Evolutionary conservation across 2,888 invertebrate genomes (phyloP).

Genomic region (Nebria salina): DNA sequence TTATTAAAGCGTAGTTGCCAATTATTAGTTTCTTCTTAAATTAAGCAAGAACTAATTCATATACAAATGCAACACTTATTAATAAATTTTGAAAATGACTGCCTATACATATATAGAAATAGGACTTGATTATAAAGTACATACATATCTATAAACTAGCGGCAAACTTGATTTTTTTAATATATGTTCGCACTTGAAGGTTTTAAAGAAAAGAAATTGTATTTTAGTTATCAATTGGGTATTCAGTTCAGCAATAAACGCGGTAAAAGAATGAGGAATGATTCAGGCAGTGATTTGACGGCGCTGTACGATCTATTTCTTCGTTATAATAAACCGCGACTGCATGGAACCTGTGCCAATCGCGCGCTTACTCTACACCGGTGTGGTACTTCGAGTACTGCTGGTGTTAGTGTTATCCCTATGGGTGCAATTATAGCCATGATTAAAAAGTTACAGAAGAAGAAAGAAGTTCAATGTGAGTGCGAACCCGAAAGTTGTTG

Average conservation of each 20-base stretch:
- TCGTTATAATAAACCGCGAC: neutral
- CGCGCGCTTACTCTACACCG: neutral
- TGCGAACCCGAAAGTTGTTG: neutral
- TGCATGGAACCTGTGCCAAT: neutral
- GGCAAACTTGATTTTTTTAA: too few relatives aligned
- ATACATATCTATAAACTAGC: too few relatives aligned
- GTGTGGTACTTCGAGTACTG: neutral
- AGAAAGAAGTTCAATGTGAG: neutral
- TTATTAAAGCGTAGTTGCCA: neutral
- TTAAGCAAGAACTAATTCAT: too few relatives aligned
- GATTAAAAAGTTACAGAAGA: neutral
- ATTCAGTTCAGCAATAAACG: neutral
- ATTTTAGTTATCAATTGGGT: neutral
- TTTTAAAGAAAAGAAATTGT: neutral
- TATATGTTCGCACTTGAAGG: too few relatives aligned
- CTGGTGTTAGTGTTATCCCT: neutral
- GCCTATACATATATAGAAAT: too few relatives aligned
- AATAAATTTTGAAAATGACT: too few relatives aligned
- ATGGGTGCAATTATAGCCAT: neutral
- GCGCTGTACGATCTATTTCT: neutral
- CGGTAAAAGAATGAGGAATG: neutral
- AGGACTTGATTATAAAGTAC: too few relatives aligned
- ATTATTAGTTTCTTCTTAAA: neutral
- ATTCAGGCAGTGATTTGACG: neutral
- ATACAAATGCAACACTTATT: too few relatives aligned